A percentile compares a stretch with the other conserved stretches of the same genome.
phyloP scores from a whole-genome alignment of 2,797 vertebrate genomes.

The Sternarchorhynchus goeldii region DNA sequence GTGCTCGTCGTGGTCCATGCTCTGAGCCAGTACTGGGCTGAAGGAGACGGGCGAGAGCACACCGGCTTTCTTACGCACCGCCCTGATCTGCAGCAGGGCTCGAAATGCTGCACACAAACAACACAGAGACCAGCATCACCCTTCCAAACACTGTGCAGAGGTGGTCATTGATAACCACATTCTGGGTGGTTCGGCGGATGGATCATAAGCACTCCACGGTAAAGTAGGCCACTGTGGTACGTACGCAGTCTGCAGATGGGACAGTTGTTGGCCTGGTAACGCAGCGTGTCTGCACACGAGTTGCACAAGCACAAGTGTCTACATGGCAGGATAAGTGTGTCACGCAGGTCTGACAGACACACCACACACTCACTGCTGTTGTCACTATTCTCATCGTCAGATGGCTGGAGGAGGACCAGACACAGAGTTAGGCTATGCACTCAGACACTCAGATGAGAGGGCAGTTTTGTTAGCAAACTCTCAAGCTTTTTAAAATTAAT shows the following conservation, averaged over 20 bases:
- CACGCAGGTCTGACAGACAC: slow-evolving; percentile 91
- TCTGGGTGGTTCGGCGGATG: neutral
- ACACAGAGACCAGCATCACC: neutral
- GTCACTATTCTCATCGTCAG: slow-evolving; percentile 94
- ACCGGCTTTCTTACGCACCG: slow-evolving; percentile 94
- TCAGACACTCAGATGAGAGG: neutral
- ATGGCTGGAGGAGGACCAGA: slow-evolving; percentile 73
- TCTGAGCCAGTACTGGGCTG: slow-evolving; percentile 96
- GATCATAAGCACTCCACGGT: neutral
- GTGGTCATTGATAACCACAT: neutral
- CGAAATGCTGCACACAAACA: slow-evolving; percentile 83
- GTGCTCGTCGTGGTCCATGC: slow-evolving; percentile 94
- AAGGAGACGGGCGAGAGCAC: slow-evolving; percentile 93
- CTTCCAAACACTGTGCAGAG: neutral
- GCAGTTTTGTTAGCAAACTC: no score
- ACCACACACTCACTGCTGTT: slow-evolving; percentile 99
- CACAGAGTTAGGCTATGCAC: neutral
- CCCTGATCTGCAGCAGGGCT: slow-evolving; percentile 96
- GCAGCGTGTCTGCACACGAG: slow-evolving; percentile 92
- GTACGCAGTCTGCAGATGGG: slow-evolving; percentile 97
- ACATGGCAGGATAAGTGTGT: slow-evolving; percentile 95
- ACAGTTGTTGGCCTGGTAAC: slow-evolving; percentile 98
- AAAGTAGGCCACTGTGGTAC: slow-evolving; percentile 57
- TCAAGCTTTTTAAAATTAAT: no score
- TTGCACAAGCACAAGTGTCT: slow-evolving; percentile 95